A percentile compares a stretch with the other conserved stretches of the same genome.
phyloP scores from a whole-genome alignment of 1,140 invertebrate species.

The Diorhabda elongata region DNA sequence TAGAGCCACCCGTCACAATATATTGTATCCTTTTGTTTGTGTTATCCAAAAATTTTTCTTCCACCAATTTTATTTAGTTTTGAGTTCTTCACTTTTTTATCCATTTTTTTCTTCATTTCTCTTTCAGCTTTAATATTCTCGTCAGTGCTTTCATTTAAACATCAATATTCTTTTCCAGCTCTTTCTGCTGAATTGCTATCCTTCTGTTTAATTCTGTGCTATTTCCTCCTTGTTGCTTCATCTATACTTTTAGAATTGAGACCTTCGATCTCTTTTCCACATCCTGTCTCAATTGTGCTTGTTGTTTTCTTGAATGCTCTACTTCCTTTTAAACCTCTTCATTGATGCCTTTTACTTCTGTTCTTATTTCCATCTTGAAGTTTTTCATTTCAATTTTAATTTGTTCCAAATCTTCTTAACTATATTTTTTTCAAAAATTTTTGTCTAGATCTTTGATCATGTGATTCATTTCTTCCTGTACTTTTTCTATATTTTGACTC shows the following conservation, averaged over 20 bases:
- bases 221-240: too few species aligned
- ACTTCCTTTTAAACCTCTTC: neutral
- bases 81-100: too few species aligned
- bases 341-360: neutral
- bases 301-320: neutral
- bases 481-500: neutral
- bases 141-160: neutral
- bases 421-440: neutral
- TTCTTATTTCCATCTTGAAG: neutral
- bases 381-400: neutral
- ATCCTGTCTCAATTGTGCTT: neutral
- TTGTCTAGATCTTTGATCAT: neutral
- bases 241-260: too few species aligned
- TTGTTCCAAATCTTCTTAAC: neutral
- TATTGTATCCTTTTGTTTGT: too few species aligned
- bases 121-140: too few species aligned
- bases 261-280: too few species aligned
- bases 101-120: too few species aligned
- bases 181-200: neutral
- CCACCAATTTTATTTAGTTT: too few species aligned
- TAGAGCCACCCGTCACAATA: too few species aligned
- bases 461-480: neutral
- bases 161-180: neutral
- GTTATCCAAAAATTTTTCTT: too few species aligned
- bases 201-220: too few species aligned